Conservation (phyloP, 2,113 vertebrate species). For the Anseranas semipalmata region DNA sequence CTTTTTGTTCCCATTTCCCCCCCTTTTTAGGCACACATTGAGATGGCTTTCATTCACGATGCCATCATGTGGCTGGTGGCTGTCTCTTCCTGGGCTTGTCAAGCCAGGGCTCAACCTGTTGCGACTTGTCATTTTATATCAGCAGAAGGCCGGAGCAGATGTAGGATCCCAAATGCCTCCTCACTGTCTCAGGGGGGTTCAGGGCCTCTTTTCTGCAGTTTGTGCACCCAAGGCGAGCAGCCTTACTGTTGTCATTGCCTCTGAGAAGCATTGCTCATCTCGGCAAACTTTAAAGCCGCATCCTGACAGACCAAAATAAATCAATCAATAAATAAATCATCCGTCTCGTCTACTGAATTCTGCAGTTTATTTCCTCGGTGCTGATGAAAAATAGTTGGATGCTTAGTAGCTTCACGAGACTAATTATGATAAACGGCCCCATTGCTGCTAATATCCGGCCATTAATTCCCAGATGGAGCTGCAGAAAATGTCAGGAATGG, state of each 20-base stretch:
- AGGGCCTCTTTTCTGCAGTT: constrained; percentile 3
- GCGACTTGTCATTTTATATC: not conserved
- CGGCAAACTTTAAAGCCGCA: constrained; percentile 41
- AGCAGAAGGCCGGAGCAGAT: constrained; percentile 3
- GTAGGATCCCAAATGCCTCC: constrained; percentile 25
- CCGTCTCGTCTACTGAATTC: constrained; percentile 49
- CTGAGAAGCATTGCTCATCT: constrained; percentile 41
- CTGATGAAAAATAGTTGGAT: constrained; percentile 71
- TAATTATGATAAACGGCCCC: constrained; percentile 77
- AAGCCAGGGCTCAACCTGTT: not conserved
- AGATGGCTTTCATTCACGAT: not conserved
- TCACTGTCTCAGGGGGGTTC: not conserved
- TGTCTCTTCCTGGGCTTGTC: not conserved
- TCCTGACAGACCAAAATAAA: constrained; percentile 70
- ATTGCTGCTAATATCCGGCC: constrained; percentile 74
- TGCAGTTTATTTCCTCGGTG: constrained; percentile 61
- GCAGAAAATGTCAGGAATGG: constrained; percentile 75
- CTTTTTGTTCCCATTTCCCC: too few relatives aligned
- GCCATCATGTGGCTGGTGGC: not conserved
- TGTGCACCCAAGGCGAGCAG: constrained; percentile 5
- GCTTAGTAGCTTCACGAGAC: constrained; percentile 73
- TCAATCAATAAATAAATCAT: constrained; percentile 72
- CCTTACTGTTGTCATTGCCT: constrained; percentile 19
- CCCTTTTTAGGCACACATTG: not conserved
- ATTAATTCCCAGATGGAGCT: constrained; percentile 76